Percentiles rank a stretch among this genome's conserved stretches.
phyloP scores from a whole-genome alignment of 2,888 invertebrate species.

The Drosophila pullipes region DNA sequence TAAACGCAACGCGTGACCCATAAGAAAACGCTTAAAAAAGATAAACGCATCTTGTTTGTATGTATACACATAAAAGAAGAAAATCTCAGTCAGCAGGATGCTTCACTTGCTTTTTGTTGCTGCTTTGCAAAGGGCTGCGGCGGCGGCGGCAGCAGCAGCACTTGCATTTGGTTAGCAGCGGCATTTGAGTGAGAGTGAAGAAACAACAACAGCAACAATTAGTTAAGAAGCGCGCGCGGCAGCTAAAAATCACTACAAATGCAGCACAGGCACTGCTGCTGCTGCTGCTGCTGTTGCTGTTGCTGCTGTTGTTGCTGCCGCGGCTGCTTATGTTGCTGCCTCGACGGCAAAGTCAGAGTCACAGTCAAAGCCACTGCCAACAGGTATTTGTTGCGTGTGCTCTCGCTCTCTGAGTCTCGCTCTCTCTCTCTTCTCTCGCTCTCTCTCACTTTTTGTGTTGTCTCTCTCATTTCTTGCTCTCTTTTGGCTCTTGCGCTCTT shows the following conservation, averaged over 20 bases:
- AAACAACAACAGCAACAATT: slow-evolving; percentile 53
- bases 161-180: slow-evolving; percentile 75
- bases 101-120: slow-evolving; percentile 8
- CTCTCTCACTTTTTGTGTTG: slow-evolving; percentile 15
- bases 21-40: not conserved
- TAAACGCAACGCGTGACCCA: not conserved
- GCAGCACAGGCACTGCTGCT: slow-evolving; percentile 16
- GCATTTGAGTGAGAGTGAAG: slow-evolving; percentile 79
- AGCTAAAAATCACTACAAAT: slow-evolving; percentile 22
- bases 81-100: slow-evolving; percentile 41
- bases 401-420: slow-evolving; percentile 14
- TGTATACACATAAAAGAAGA: not conserved
- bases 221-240: slow-evolving; percentile 54
- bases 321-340: slow-evolving; percentile 28
- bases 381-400: slow-evolving; percentile 63
- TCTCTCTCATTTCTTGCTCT: slow-evolving; percentile 9
- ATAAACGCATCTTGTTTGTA: not conserved
- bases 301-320: slow-evolving; percentile 7
- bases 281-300: not conserved
- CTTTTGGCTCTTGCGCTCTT: slow-evolving; percentile 7
- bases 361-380: slow-evolving; percentile 80
- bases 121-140: slow-evolving; percentile 45
- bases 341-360: slow-evolving; percentile 75
- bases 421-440: slow-evolving; percentile 10
- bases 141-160: slow-evolving; percentile 42